Evolutionary conservation across 2,888 invertebrate species (phyloP).

Genomic region (Scaeva pyrastri): DNA sequence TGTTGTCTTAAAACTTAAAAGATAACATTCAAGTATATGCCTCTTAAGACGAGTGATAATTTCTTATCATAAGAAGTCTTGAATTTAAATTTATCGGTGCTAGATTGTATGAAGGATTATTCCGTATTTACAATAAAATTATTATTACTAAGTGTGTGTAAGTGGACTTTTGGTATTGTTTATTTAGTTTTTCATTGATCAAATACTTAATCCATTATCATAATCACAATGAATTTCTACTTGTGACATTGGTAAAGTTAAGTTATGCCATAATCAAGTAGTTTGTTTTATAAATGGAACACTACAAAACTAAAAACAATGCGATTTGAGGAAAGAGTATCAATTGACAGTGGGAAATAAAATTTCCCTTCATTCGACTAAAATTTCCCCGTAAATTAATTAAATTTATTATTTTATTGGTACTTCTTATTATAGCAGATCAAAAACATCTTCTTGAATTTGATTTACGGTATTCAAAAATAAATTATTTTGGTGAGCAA

Average conservation of each 20-base stretch:
- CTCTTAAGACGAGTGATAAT: conserved; percentile 4
- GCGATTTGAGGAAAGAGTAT: no score
- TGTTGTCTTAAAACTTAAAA: conserved; percentile 18
- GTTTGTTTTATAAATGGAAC: no score
- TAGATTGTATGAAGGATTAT: not conserved
- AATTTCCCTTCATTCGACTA: no score
- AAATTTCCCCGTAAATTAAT: no score
- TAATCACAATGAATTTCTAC: not conserved
- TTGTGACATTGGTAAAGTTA: conserved; percentile 5
- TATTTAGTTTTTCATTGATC: not conserved
- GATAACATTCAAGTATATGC: not conserved
- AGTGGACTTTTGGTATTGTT: not conserved
- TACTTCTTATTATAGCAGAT: no score
- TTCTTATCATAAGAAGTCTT: conserved; percentile 9
- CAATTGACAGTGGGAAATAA: no score
- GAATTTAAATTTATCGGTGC: not conserved
- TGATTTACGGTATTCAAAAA: no score
- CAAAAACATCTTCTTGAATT: no score
- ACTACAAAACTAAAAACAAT: no score
- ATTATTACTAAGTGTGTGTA: not conserved
- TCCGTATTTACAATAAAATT: not conserved
- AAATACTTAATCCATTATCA: not conserved
- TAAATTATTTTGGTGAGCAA: no score
- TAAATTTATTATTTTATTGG: no score
- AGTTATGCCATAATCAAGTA: not conserved